Base-by-base conservation (phyloP, 2,888 invertebrate genomes). In the Latheticus oryzae region DNA sequence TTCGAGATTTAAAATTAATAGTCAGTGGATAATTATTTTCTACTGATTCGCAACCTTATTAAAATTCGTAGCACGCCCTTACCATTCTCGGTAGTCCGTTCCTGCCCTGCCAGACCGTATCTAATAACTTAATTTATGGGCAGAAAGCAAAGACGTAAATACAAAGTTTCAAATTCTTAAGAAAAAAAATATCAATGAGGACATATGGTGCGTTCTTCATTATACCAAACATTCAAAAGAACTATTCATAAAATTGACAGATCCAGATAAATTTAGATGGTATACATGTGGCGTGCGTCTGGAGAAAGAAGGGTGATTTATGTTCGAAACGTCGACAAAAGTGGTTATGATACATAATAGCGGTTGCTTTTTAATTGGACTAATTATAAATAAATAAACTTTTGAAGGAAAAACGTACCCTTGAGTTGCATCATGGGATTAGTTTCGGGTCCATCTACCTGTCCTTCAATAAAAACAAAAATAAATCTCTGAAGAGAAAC, bases 221-320 rank as follows among this genome's bases (percentile, higher is more conserved):
- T 57, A 56, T 24, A 48, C 8, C 5, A 16, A 23, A 21, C 28
- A 9, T 48, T 59, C 51, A 56, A 67, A 66, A 61, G 64, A 58
- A 58, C 65, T 58, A 66, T 68, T 67, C 66, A 67, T 65, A 61
- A 63, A 64, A 65, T 62, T 66, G 66, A 68, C 66, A 66, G 66
- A 64, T 62, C 58, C 47, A 61, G 66, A 66, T 68, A 66, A 66
- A 67, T 66, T 65, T 67, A 67, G 67, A 33, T 43, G 32, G 37
- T 23, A 50, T 50, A 61, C 53, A 58, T 59, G 61, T 61, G 65
- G 50, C 50, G 28, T 50, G 50, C 50, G 50, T 50, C 50, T 50
- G 50, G 45, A 47, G 5, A 5, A 5, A 24, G 30, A 12, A 32
- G 30, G 45, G 45, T 30, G 48, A 48, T 48, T 48, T 48, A 48